These are phyloP conservation scores for Clistopyga incitator DNA, from an alignment of 2,888 invertebrate genomes.

Conservation along the genomic window DNA sequence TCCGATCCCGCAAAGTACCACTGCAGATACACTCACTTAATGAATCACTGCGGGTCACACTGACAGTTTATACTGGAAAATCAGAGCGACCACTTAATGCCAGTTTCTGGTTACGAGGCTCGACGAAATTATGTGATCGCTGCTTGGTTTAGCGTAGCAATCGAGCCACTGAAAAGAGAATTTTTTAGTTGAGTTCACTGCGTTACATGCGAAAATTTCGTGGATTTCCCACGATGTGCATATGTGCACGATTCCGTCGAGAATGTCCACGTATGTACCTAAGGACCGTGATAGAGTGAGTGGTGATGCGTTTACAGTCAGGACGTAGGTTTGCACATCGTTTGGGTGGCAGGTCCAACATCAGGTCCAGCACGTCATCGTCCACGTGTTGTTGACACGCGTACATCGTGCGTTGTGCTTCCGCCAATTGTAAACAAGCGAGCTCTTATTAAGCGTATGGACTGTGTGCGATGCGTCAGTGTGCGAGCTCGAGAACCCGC, in stretches of 20 bases:
- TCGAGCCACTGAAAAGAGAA: not conserved
- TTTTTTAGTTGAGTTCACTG: not conserved
- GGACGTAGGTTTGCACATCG: conserved; percentile 52
- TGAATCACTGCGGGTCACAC: not conserved
- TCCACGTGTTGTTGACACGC: conserved; percentile 52
- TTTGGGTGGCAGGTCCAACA: conserved; percentile 45
- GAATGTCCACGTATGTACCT: conserved; percentile 8
- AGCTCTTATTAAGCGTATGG: conserved; percentile 46
- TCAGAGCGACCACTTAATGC: conserved; percentile 46
- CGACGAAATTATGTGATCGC: conserved; percentile 1
- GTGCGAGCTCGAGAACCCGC: conserved; percentile 8
- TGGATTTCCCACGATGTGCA: not conserved
- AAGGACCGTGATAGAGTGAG: not conserved
- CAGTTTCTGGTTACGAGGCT: conserved; percentile 43
- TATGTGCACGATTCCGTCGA: not conserved
- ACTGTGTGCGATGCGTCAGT: conserved; percentile 7
- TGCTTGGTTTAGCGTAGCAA: conserved; percentile 14
- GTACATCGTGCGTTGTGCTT: conserved; percentile 29
- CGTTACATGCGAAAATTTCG: conserved; percentile 7
- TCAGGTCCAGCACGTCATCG: conserved; percentile 36
- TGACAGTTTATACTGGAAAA: conserved; percentile 40
- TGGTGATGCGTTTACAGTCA: not conserved
- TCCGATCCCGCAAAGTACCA: not conserved
- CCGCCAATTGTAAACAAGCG: conserved; percentile 50
- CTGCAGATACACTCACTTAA: not conserved